Conservation (phyloP, 1,140 invertebrate species). For the Bathynomus jamesi region DNA sequence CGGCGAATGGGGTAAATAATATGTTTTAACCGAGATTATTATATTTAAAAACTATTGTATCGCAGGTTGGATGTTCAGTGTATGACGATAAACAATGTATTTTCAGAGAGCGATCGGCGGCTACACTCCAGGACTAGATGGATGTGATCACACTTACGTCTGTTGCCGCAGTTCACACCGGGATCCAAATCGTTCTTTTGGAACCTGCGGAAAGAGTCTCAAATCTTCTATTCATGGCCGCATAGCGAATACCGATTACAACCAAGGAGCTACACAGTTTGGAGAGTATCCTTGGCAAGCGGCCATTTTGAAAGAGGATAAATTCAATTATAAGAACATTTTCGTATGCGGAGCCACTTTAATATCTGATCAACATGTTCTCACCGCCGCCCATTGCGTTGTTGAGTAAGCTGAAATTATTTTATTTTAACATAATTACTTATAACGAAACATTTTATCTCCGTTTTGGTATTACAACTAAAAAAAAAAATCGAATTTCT, state of each 20-base stretch:
- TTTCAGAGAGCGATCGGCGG: slow-evolving; percentile 8
- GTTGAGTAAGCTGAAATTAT: slow-evolving; percentile 58
- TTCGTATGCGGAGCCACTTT: slow-evolving; percentile 83
- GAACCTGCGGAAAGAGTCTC: slow-evolving; percentile 12
- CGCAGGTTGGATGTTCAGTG: too few species aligned
- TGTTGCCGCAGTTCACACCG: slow-evolving; percentile 28
- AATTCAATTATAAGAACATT: slow-evolving; percentile 76
- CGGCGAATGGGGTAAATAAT: not conserved
- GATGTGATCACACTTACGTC: slow-evolving; percentile 24
- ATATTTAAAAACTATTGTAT: too few species aligned
- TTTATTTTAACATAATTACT: not conserved
- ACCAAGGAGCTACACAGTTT: slow-evolving; percentile 33
- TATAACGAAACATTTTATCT: too few species aligned
- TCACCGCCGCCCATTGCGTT: slow-evolving; percentile 83
- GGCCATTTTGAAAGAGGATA: slow-evolving; percentile 83
- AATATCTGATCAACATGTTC: slow-evolving; percentile 68
- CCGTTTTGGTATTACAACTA: too few species aligned
- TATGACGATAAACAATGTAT: too few species aligned
- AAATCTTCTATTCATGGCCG: slow-evolving; percentile 18
- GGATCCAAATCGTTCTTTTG: not conserved
- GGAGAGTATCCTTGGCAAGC: slow-evolving; percentile 88
- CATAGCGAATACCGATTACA: slow-evolving; percentile 34
- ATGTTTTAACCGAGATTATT: too few species aligned
- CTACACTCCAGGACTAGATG: slow-evolving; percentile 16
- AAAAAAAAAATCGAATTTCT: too few species aligned